These are phyloP conservation scores for Eupithecia abbreviata DNA, from an alignment of 2,888 invertebrate species.

Conservation along the genomic window DNA sequence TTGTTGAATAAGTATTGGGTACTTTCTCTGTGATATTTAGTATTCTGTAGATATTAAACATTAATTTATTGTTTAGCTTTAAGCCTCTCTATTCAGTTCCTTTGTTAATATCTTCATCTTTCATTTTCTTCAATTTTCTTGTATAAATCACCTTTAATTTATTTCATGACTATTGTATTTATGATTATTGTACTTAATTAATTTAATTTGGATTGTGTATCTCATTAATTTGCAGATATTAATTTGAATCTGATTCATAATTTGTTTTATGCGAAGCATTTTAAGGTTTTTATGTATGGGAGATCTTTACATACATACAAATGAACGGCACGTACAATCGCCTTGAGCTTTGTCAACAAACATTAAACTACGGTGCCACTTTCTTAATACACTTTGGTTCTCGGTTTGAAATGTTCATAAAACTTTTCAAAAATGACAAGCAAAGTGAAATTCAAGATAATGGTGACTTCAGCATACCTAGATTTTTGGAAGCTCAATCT, in stretches of 20 bases:
- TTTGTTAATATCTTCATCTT: slow-evolving; percentile 52
- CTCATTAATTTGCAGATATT: slow-evolving; percentile 48
- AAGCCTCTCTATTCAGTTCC: slow-evolving; percentile 72
- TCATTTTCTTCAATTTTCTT: slow-evolving; percentile 51
- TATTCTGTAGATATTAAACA: slow-evolving; percentile 76
- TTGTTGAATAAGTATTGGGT: slow-evolving; percentile 82
- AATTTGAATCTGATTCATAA: slow-evolving; percentile 54
- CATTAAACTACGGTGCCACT: neutral
- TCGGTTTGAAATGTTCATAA: neutral
- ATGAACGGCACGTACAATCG: neutral
- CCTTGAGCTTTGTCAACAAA: slow-evolving; percentile 1
- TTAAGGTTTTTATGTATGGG: slow-evolving; percentile 32
- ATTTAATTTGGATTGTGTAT: slow-evolving; percentile 48
- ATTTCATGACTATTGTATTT: slow-evolving; percentile 56
- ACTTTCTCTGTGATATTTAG: slow-evolving; percentile 84
- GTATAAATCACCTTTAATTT: slow-evolving; percentile 47
- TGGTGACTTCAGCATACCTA: slow-evolving; percentile 9
- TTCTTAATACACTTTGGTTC: slow-evolving; percentile 12
- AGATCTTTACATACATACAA: slow-evolving; percentile 7
- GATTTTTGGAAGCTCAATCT: slow-evolving; percentile 18
- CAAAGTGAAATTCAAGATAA: slow-evolving; percentile 9
- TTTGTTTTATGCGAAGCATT: slow-evolving; percentile 54
- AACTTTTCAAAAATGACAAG: slow-evolving; percentile 5
- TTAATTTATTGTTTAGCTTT: slow-evolving; percentile 80
- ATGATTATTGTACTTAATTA: slow-evolving; percentile 59